These are phyloP conservation scores for Canis aureus DNA, from an alignment of 2,113 vertebrate genomes.

Conservation along the genomic window DNA sequence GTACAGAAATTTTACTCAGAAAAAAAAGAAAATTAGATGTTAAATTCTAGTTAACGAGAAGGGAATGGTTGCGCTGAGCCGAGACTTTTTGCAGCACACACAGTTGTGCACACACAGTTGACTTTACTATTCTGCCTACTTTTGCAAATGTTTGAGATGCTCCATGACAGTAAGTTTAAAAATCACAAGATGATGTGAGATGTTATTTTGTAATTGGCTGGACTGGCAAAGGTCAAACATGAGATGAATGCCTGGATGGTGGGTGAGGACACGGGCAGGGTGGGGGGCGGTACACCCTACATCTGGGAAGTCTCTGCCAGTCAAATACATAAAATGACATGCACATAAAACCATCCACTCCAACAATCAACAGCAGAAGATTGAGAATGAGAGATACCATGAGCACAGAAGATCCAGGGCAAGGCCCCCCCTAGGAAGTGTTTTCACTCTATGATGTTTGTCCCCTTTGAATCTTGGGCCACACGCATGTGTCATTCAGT, in stretches of 20 bases:
- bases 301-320: not conserved
- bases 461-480: rapidly evolving
- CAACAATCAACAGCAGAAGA: too few relatives aligned
- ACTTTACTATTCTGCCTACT: too few relatives aligned
- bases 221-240: not conserved
- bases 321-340: rapidly evolving
- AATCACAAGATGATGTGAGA: too few relatives aligned
- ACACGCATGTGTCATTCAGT: rapidly evolving
- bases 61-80: not conserved
- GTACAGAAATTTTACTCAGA: not conserved
- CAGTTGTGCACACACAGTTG: not conserved
- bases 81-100: not conserved
- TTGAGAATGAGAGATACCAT: rapidly evolving
- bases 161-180: not conserved
- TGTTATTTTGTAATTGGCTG: rapidly evolving
- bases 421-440: not conserved
- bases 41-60: not conserved
- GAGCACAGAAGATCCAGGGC: not conserved
- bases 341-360: not conserved
- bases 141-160: not conserved
- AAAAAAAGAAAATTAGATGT: not conserved
- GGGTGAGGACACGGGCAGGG: rapidly evolving
- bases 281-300: rapidly evolving
- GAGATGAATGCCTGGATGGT: rapidly evolving
- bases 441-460: rapidly evolving